These are phyloP conservation scores for Mesitornis unicolor DNA, from an alignment of 2,113 vertebrate genomes.

Conservation along the genomic window DNA sequence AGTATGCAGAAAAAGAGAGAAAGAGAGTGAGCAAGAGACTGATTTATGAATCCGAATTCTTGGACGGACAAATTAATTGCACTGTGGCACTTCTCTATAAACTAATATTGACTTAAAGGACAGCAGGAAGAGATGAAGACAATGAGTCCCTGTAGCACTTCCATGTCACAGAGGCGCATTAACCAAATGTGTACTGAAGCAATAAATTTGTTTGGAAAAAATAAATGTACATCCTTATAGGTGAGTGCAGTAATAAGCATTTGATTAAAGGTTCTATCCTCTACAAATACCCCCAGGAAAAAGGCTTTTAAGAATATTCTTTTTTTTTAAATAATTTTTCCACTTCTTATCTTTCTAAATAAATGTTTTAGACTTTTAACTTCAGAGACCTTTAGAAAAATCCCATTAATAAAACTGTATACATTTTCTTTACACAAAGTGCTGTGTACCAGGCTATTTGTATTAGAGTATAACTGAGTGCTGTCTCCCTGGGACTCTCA, in stretches of 20 bases:
- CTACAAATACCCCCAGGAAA: background rate
- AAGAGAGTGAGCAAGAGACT: background rate
- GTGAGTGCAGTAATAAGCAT: background rate
- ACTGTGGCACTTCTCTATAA: constrained; percentile 62
- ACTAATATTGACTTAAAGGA: constrained; percentile 66
- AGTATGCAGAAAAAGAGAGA: background rate
- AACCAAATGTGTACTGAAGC: constrained; percentile 50
- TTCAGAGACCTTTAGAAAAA: background rate
- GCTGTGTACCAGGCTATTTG: background rate
- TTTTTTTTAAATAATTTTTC: background rate
- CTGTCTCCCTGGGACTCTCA: background rate
- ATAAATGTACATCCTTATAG: background rate
- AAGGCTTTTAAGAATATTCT: background rate
- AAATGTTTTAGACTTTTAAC: background rate
- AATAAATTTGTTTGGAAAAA: constrained; percentile 43
- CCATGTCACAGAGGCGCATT: constrained; percentile 41
- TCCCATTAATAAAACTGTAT: background rate
- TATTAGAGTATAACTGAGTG: background rate
- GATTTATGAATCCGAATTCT: constrained; percentile 54
- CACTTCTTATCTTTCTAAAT: background rate
- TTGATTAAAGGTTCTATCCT: background rate
- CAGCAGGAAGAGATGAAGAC: constrained; percentile 56
- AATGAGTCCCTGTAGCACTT: constrained; percentile 20
- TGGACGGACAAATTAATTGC: constrained; percentile 46
- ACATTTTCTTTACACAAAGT: background rate